A percentile compares a stretch with the other conserved stretches of the same genome.
phyloP scores from a whole-genome alignment of 2,113 vertebrate genomes.

The Gallinago undulata region DNA sequence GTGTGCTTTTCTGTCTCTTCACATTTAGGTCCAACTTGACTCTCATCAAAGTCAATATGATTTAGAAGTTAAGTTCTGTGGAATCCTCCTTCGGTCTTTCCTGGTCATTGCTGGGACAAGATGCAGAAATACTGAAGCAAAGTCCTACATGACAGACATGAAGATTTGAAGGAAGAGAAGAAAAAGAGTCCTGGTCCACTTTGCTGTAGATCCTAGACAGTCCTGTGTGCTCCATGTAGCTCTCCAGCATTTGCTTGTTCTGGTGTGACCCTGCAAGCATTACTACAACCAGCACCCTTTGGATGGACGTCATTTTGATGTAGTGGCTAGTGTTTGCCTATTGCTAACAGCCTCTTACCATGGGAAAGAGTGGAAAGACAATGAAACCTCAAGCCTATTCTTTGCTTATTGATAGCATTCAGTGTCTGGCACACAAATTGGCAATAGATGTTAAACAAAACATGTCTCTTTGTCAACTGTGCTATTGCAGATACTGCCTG shows the following conservation, averaged over 20 bases:
- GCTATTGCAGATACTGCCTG: neutral
- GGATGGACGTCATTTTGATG: neutral
- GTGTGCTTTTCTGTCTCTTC: neutral
- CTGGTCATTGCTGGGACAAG: neutral
- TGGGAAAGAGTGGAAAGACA: neutral
- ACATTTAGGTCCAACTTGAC: neutral
- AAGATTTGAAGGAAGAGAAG: neutral
- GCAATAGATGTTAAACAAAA: neutral
- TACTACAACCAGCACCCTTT: neutral
- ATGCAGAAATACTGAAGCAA: neutral
- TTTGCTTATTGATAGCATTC: neutral
- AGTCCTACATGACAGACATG: neutral
- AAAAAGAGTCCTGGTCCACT: neutral
- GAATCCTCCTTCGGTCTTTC: neutral
- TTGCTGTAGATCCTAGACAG: neutral
- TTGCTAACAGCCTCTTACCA: neutral
- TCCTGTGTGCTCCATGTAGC: neutral
- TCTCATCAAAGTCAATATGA: neutral
- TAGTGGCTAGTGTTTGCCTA: neutral
- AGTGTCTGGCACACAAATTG: neutral
- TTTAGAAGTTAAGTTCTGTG: neutral
- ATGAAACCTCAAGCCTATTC: neutral
- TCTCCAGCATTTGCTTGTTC: neutral
- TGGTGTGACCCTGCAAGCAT: neutral
- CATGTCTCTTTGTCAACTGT: fast-evolving